These are phyloP conservation scores for Hyphantria cunea DNA, from an alignment of 1,140 invertebrate species.

Conservation along the genomic window DNA sequence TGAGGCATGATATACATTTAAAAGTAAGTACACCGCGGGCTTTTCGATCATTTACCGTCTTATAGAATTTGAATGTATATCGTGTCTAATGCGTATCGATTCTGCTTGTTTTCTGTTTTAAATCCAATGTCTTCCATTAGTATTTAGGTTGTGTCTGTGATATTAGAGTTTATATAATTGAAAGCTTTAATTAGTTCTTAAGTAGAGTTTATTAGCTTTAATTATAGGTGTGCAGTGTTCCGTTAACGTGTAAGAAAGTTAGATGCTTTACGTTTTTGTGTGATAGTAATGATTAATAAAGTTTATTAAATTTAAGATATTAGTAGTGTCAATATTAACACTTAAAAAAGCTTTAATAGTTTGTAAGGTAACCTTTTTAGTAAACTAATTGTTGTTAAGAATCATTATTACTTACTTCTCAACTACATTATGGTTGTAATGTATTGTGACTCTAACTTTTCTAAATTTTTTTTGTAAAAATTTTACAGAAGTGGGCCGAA, in stretches of 20 bases:
- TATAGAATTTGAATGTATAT: background rate
- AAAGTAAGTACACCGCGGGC: background rate
- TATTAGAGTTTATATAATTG: constrained; percentile 49
- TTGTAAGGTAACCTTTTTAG: constrained; percentile 40
- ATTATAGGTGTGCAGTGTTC: constrained; percentile 25
- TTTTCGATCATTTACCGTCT: background rate
- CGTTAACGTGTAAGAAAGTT: constrained; percentile 9
- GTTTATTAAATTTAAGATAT: constrained; percentile 17
- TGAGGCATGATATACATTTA: constrained; percentile 7
- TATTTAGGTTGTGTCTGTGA: constrained; percentile 68
- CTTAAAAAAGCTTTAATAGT: constrained; percentile 68
- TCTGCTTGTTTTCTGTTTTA: constrained; percentile 30
- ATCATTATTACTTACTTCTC: constrained; percentile 16
- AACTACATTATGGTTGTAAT: constrained; percentile 1
- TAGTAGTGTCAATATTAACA: constrained; percentile 30
- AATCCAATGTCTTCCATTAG: constrained; percentile 75
- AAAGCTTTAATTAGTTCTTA: constrained; percentile 72
- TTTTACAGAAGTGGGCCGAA: constrained; percentile 63
- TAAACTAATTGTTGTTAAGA: constrained; percentile 14
- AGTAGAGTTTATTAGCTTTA: constrained; percentile 39
- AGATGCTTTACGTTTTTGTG: constrained; percentile 16
- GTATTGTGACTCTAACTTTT: constrained; percentile 10
- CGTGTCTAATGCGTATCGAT: constrained; percentile 14
- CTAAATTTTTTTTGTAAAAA: constrained; percentile 35
- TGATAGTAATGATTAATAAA: constrained; percentile 20